phyloP scores from a whole-genome alignment of 2,888 invertebrate species.

The Tetramorium bicarinatum region DNA sequence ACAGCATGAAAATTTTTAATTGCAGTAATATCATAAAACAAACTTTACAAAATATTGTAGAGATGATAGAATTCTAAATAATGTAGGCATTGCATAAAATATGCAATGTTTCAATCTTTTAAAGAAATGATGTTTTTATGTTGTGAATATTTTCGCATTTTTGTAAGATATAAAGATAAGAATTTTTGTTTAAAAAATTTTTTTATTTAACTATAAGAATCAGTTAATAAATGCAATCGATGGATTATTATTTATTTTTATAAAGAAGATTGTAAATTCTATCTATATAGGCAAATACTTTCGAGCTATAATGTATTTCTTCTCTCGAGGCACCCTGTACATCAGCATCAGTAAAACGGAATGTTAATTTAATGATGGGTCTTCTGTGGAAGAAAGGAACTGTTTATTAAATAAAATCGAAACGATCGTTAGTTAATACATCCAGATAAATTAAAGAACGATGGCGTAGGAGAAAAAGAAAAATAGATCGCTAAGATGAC shows the following conservation, averaged over 20 bases:
- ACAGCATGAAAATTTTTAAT: not conserved
- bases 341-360: conserved; percentile 39
- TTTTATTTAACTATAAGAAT: not conserved
- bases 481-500: not conserved
- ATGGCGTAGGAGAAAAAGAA: not conserved
- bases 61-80: conserved; percentile 6
- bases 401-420: conserved; percentile 19
- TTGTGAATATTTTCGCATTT: not conserved
- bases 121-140: conserved; percentile 1
- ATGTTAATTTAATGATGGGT: conserved; percentile 43
- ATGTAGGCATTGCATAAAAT: not conserved
- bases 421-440: conserved; percentile 30
- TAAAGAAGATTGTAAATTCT: not conserved
- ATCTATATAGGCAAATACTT: not conserved
- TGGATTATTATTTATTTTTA: not conserved
- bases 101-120: not conserved
- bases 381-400: not conserved
- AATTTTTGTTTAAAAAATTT: not conserved
- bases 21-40: not conserved
- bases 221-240: not conserved
- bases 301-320: not conserved
- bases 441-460: conserved; percentile 1
- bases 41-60: not conserved
- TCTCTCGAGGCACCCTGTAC: conserved; percentile 38
- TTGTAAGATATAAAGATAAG: not conserved